Base-by-base conservation (phyloP, 2,797 vertebrate species). In the Strix occidentalis region DNA sequence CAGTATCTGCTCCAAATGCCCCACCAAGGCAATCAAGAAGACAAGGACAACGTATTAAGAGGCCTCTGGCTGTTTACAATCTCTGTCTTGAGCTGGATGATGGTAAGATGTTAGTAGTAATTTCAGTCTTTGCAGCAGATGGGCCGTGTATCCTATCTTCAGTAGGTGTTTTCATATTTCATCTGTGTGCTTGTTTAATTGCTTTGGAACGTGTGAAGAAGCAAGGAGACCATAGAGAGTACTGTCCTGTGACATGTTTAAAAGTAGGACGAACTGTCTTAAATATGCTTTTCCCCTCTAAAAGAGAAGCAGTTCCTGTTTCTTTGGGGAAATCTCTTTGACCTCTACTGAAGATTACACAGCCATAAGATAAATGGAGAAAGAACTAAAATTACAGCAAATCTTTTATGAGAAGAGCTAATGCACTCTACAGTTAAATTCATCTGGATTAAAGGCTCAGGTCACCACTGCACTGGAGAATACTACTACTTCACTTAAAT, bases 11-110 rank as follows among this genome's bases (percentile, higher is more conserved):
- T 93, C 98, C 99, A 93, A 98, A 98, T 58, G 99, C 99, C 84
- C 99, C 99, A 86, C 98, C 99, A 77, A 98, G 99, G 95, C 99
- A 99, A 93, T 99, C 99, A 61, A 99, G 99, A 98, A 99, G 99
- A 86, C 98, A 97, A 87, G 98, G 98, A 68, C 98, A 98, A 92
- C 98, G 99, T 91, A 98, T 98, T 89, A 99, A 97, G 97, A 98
- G 99, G 85, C 99, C 99, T 6, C 96, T 99, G 96, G 99, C 99
- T 82, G 99, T 99, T 89, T 99, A 99, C 98, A 99, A 99, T 97
- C 97, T 98, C 53, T 98, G 97, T 93, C 97, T 99, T 83, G 99
- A 99, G 97, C 97, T 99, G 91, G 98, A 99, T 97, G 98, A 98
- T 94, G 99, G 99, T 99, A 98, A 98, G 98, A 96, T 81, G 82